These are phyloP conservation scores for Rattus rattus DNA, from an alignment of 2,113 vertebrate genomes.

Conservation along the genomic window DNA sequence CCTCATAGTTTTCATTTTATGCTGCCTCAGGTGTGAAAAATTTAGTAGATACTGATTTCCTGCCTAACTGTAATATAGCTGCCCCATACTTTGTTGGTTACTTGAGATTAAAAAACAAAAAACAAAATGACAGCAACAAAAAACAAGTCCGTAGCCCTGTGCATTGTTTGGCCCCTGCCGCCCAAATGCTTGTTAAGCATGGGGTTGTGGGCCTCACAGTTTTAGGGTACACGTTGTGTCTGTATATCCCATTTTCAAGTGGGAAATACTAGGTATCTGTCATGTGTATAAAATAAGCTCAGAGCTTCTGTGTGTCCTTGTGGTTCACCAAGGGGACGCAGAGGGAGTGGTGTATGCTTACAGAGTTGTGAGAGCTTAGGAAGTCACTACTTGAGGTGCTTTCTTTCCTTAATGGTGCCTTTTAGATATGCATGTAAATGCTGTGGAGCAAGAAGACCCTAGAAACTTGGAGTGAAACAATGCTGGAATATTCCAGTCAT, in stretches of 20 bases:
- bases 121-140: background rate
- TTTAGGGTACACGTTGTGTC: background rate
- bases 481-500: background rate
- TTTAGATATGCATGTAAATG: background rate
- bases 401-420: conserved; percentile 7
- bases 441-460: conserved; percentile 3
- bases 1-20: background rate
- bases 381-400: background rate
- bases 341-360: background rate
- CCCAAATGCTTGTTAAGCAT: background rate
- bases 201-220: background rate
- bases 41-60: conserved; percentile 9
- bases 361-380: background rate
- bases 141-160: background rate
- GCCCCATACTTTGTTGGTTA: background rate
- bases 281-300: background rate
- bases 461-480: conserved; percentile 5
- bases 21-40: background rate
- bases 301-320: background rate
- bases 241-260: background rate
- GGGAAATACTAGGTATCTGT: background rate
- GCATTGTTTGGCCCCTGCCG: background rate
- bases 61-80: background rate
- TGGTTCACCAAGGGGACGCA: background rate
- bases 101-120: background rate